Evolutionary conservation across 2,113 vertebrate genomes (phyloP).

Genomic region (Syrmaticus mikado): DNA sequence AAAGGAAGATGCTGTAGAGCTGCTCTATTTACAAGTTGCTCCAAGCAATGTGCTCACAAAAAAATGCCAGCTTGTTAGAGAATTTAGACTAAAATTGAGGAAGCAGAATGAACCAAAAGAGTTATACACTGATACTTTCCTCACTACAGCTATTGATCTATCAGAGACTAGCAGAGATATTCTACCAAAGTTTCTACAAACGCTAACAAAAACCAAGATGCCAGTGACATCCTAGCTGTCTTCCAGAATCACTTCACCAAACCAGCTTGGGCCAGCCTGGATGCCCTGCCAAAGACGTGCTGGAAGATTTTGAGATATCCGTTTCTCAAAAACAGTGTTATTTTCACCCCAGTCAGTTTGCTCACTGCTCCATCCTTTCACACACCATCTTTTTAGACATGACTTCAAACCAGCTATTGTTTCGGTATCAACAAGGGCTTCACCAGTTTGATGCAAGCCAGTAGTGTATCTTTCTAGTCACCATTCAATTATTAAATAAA

Average conservation of each 20-base stretch:
- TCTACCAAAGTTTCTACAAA: background rate
- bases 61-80: background rate
- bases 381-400: background rate
- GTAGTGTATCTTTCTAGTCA: background rate
- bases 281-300: background rate
- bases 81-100: background rate
- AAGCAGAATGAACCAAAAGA: background rate
- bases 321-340: background rate
- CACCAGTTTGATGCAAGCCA: background rate
- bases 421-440: background rate
- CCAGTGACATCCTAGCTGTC: background rate
- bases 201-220: background rate
- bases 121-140: background rate
- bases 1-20: background rate
- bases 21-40: background rate
- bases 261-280: background rate
- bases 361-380: background rate
- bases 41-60: background rate
- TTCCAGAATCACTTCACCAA: background rate
- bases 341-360: background rate
- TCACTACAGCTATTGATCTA: background rate
- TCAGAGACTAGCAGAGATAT: background rate
- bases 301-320: background rate
- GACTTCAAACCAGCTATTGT: background rate
- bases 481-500: background rate